phyloP scores from a whole-genome alignment of 2,113 vertebrate genomes.

The Puntigrus tetrazona region DNA sequence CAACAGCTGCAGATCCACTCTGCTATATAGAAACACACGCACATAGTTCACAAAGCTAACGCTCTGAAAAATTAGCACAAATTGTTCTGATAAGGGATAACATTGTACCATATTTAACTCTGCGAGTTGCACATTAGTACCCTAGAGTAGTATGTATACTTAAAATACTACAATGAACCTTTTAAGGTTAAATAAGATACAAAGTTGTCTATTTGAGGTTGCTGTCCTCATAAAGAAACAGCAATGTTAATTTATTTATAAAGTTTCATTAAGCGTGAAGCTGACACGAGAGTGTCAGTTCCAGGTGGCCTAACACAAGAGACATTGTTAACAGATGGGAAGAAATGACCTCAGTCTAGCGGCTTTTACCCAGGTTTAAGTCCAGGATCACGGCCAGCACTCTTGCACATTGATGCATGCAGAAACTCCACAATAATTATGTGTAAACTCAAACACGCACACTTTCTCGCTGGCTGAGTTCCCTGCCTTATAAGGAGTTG shows the following conservation, averaged over 20 bases:
- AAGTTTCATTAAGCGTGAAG: background rate
- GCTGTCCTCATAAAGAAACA: background rate
- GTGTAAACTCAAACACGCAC: slow-evolving; percentile 40
- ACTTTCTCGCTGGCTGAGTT: slow-evolving; percentile 48
- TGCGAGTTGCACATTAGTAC: background rate
- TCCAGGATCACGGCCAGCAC: slow-evolving; percentile 38
- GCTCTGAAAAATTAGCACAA: background rate
- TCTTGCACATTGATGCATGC: background rate
- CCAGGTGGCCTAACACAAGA: background rate
- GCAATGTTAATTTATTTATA: background rate
- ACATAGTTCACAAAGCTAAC: background rate
- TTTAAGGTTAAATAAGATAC: background rate
- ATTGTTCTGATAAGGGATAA: background rate
- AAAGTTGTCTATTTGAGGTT: background rate
- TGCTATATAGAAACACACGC: background rate
- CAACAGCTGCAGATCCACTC: slow-evolving; percentile 49
- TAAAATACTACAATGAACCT: background rate
- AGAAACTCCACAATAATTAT: slow-evolving; percentile 20
- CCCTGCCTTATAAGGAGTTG: slow-evolving; percentile 33
- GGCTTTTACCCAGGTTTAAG: background rate
- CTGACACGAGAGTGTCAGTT: background rate
- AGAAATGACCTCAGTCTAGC: slow-evolving; percentile 41
- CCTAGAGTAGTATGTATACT: background rate
- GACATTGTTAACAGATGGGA: slow-evolving; percentile 23
- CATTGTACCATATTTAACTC: background rate